These are phyloP conservation scores for Heliornis fulica DNA, from an alignment of 2,113 vertebrate species.

Conservation along the genomic window DNA sequence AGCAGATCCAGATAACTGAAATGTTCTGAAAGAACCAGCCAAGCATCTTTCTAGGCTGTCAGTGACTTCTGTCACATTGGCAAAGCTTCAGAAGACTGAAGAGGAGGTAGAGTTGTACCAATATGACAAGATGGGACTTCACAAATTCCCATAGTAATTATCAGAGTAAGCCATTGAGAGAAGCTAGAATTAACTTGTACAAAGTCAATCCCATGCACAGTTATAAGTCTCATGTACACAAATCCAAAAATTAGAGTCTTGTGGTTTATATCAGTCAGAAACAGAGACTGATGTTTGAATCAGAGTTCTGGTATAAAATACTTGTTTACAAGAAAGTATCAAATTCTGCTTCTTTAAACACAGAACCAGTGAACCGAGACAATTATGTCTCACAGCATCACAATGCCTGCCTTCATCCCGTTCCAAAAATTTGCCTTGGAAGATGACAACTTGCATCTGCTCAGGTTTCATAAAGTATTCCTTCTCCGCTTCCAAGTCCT, in stretches of 20 bases:
- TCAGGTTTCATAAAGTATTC: neutral
- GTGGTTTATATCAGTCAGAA: neutral
- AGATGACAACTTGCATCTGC: neutral
- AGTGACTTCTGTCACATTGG: neutral
- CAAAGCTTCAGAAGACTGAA: neutral
- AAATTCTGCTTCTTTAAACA: neutral
- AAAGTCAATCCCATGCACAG: neutral
- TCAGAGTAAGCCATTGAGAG: neutral
- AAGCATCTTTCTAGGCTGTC: neutral
- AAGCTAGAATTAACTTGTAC: neutral
- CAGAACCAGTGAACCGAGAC: neutral
- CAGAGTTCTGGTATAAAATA: neutral
- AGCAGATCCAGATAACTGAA: conserved; percentile 1
- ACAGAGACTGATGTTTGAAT: neutral
- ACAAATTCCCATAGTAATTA: neutral
- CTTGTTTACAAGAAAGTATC: neutral
- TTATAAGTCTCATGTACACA: neutral
- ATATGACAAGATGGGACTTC: neutral
- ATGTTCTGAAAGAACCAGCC: neutral
- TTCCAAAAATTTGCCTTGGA: neutral
- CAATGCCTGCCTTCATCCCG: neutral
- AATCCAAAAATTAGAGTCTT: neutral
- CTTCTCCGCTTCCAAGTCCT: neutral
- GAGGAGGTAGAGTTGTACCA: neutral
- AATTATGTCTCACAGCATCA: neutral